Evolutionary conservation across 2,888 invertebrate species (phyloP), one percentile per base, ranked within the genome.

Genomic region (Himalopsyche kuldschensis): DNA sequence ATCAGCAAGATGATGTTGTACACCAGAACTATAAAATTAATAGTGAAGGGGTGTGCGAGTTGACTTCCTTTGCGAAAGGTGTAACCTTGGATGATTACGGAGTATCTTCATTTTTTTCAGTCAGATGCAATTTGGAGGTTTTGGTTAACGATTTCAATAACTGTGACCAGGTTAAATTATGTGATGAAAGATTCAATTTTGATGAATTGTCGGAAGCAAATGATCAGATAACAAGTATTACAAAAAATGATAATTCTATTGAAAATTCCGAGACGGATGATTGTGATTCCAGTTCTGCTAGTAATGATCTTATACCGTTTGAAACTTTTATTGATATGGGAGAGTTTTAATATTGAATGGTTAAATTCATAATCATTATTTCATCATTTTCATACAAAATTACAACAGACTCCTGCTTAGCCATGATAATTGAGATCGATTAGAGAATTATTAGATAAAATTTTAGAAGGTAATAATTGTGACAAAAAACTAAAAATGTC

Each of bases 311-410:
- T 78, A 77, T 85, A 78, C 92, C 92, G 87, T 92, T 92, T 86
- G 92, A 92, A 87, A 92, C 92, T 86, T 91, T 91, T 88, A 90
- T 92, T 88, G 92, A 92, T 88, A 91, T 92, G 91, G 92, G 92
- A 84, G 91, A 91, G 87, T 92, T 92, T 89, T 92, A 86, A 88
- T 87, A 78, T 46, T 41, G 11, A 15, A 41, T 41, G 11, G 41
- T 41, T 41, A 11, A 41, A 15, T 41, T 41, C 41, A 15, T 15
- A 15, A 41, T 41, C 41, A 41, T 41, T 41, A 41, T 41, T 41
- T 41, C 4, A 41, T 41, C 15, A 0, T 41, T 2, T 41, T 10
- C 10, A 10, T 41, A 3, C 15, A 41, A 41, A 41, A 41, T 3
- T 41, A 41, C 41, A 15, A 6, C 41, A 41, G 15, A 41, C 41